Evolutionary conservation across 2,888 invertebrate genomes (phyloP).

Genomic region (Chironomus riparius): DNA sequence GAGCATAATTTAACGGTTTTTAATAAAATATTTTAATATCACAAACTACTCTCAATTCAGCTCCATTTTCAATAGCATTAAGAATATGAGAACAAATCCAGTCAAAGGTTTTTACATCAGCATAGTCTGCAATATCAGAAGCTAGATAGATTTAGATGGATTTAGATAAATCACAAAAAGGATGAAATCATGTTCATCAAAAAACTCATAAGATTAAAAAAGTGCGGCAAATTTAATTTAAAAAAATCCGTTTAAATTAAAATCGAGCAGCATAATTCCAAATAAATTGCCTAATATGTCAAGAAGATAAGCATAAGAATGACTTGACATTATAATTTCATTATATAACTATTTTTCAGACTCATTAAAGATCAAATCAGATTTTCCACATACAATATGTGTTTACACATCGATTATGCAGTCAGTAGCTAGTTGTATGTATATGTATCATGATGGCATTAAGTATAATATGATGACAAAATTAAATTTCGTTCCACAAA

Average conservation of each 20-base stretch:
- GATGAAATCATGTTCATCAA: neutral
- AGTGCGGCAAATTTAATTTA: neutral
- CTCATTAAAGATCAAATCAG: constrained; percentile 7
- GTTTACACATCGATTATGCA: constrained; percentile 21
- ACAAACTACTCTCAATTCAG: too few relatives aligned
- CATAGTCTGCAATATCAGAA: too few relatives aligned
- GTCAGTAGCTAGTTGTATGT: neutral
- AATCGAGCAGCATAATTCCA: too few relatives aligned
- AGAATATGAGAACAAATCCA: too few relatives aligned
- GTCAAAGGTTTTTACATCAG: too few relatives aligned
- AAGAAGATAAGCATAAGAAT: neutral
- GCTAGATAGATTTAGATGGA: too few relatives aligned
- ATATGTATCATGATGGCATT: constrained; percentile 5
- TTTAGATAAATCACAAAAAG: too few relatives aligned
- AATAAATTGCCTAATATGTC: neutral
- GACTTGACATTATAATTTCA: neutral
- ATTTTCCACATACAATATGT: neutral
- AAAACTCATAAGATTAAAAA: neutral
- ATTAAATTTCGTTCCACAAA: constrained; percentile 16
- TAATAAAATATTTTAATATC: too few relatives aligned
- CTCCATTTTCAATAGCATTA: too few relatives aligned
- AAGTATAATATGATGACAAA: constrained; percentile 11
- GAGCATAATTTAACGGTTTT: too few relatives aligned
- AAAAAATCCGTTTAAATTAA: neutral
- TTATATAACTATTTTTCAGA: neutral